These are phyloP conservation scores for Proisotoma minuta DNA, from an alignment of 2,888 invertebrate genomes.

Conservation along the genomic window DNA sequence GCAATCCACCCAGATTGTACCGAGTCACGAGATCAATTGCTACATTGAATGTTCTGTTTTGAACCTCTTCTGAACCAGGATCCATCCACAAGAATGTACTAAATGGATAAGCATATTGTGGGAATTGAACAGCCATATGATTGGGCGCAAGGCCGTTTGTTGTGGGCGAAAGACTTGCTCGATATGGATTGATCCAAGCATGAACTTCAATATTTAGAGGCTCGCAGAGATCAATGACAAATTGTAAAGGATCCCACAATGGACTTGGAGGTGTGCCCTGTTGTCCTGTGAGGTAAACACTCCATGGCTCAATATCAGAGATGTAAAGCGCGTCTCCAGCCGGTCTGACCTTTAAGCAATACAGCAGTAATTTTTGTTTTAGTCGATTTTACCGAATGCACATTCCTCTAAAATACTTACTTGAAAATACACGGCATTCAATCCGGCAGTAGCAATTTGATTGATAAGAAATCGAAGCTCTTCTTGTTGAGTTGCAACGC, in stretches of 20 bases:
- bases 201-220: conserved; percentile 37
- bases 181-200: conserved; percentile 44
- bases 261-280: conserved; percentile 35
- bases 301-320: conserved; percentile 43
- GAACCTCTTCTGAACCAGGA: conserved; percentile 36
- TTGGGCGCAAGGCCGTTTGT: conserved; percentile 27
- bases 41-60: conserved; percentile 34
- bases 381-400: not conserved
- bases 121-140: conserved; percentile 37
- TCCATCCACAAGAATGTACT: conserved; percentile 42
- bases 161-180: conserved; percentile 28
- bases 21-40: conserved; percentile 34
- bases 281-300: conserved; percentile 35
- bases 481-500: conserved; percentile 25
- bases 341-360: conserved; percentile 28
- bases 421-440: conserved; percentile 42
- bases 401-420: conserved; percentile 13
- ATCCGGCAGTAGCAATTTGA: conserved; percentile 21
- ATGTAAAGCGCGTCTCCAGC: conserved; percentile 40
- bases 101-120: conserved; percentile 33
- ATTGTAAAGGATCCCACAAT: conserved; percentile 38
- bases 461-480: conserved; percentile 27
- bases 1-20: conserved; percentile 40
- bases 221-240: conserved; percentile 34
- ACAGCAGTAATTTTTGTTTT: not conserved